Evolutionary conservation across 1,140 invertebrate genomes (phyloP), one percentile per base, ranked within the genome.

Genomic region (Anagrus nilaparvatae): DNA sequence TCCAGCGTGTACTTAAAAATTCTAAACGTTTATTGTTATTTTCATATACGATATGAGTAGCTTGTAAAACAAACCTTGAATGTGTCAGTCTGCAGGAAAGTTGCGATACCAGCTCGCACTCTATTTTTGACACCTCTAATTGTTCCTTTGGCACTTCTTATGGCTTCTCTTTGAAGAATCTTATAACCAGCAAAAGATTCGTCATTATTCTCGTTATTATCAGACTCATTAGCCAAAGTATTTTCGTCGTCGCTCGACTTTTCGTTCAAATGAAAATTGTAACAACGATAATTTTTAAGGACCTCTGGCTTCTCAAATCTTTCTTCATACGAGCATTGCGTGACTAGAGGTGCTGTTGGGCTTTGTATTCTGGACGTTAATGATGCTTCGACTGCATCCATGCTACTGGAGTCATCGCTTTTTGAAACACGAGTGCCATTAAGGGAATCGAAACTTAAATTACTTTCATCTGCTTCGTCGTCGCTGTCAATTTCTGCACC

Each of bases 61-160:
- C 24, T 6, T 27, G 24, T 3, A 5, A 29, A 2, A 65, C 70
- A 68, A 53, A 86, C 83, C 76, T 84, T 84, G 36, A 72, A 75
- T 28, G 75, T 75, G 28, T 78, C 82, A 51, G 86, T 80, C 55
- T 87, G 84, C 12, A 94, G 73, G 63, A 95, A 95, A 5, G 90
- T 94, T 12, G 86, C 88, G 53, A 96, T 95, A 46, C 91, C 90
- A 36, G 89, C 88, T 51, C 89, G 70, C 17, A 97, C 92, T 52
- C 90, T 75, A 70, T 96, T 95, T 68, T 88, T 91, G 32, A 94
- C 89, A 33, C 90, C 90, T 14, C 91, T 74, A 40, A 95, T 84
- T 3, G 89, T 94, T 21, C 91, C 91, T 60, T 86, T 87, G 44
- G 84, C 79, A 70, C 90, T 95, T 49, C 79, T 73, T 57, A 92